A percentile compares a stretch with the other conserved stretches of the same genome.
phyloP scores from a whole-genome alignment of 2,888 invertebrate species.

The Pachliopta kotzebuea region DNA sequence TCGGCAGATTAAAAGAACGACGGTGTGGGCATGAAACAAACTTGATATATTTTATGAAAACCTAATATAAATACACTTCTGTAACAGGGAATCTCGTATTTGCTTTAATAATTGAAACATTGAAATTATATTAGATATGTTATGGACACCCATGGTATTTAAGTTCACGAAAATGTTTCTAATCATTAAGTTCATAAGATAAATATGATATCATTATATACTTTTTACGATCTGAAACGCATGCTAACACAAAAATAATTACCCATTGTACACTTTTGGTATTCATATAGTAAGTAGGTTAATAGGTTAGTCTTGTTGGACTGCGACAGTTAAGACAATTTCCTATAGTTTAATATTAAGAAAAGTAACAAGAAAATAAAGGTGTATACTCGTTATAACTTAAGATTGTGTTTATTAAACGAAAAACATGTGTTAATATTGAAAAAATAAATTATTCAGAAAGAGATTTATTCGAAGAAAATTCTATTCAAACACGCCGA shows the following conservation, averaged over 20 bases:
- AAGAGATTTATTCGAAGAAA: too few relatives aligned
- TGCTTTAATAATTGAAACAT: not conserved
- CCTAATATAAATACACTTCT: not conserved
- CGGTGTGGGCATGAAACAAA: not conserved
- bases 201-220: not conserved
- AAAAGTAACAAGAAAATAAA: not conserved
- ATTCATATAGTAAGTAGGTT: conserved; percentile 38
- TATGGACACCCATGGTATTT: not conserved
- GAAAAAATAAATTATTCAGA: too few relatives aligned
- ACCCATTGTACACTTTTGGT: not conserved
- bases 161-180: not conserved
- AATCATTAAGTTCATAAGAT: not conserved
- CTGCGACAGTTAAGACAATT: conserved; percentile 46
- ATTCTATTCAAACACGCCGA: too few relatives aligned
- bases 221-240: not conserved
- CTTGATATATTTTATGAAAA: not conserved
- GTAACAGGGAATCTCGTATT: not conserved
- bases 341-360: conserved; percentile 44
- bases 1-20: too few relatives aligned
- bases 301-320: too few relatives aligned
- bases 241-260: not conserved
- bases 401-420: not conserved
- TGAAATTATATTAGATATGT: not conserved
- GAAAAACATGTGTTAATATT: too few relatives aligned
- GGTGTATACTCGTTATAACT: not conserved